Percentiles rank a stretch among this genome's conserved stretches.
phyloP scores from a whole-genome alignment of 2,113 vertebrate species.

The Ciconia maguari region DNA sequence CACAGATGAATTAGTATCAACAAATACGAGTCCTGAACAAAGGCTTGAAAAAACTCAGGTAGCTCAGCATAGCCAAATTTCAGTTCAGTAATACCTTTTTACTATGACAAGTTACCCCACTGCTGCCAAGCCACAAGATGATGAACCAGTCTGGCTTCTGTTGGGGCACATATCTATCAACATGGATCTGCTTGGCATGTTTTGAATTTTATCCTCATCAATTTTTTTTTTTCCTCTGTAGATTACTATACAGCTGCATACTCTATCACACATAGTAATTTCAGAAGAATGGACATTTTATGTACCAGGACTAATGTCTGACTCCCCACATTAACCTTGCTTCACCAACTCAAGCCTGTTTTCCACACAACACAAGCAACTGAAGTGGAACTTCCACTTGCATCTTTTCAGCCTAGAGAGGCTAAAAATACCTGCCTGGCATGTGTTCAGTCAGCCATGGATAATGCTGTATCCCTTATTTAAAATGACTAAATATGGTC shows the following conservation, averaged over 20 bases:
- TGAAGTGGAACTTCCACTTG: neutral
- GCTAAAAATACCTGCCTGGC: conserved; percentile 4
- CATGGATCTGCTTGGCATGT: neutral
- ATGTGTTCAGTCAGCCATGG: neutral
- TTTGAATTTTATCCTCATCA: neutral
- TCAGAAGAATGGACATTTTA: neutral
- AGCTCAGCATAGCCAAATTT: neutral
- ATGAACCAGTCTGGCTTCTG: neutral
- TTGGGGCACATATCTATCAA: neutral
- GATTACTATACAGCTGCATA: neutral
- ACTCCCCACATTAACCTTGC: neutral
- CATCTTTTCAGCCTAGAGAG: neutral
- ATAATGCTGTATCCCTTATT: neutral
- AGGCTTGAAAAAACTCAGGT: neutral
- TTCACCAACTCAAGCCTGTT: neutral
- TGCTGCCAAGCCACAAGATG: neutral
- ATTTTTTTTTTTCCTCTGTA: neutral
- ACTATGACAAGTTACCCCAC: neutral
- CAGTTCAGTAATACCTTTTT: neutral
- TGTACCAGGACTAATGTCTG: neutral
- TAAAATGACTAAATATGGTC: neutral
- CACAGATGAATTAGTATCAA: neutral
- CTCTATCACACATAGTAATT: neutral
- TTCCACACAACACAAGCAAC: neutral
- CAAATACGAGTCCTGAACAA: neutral